Conservation (phyloP, 30 jellyfish, hydroid and myxozoan genomes). For the Cassiopea xamachana region DNA sequence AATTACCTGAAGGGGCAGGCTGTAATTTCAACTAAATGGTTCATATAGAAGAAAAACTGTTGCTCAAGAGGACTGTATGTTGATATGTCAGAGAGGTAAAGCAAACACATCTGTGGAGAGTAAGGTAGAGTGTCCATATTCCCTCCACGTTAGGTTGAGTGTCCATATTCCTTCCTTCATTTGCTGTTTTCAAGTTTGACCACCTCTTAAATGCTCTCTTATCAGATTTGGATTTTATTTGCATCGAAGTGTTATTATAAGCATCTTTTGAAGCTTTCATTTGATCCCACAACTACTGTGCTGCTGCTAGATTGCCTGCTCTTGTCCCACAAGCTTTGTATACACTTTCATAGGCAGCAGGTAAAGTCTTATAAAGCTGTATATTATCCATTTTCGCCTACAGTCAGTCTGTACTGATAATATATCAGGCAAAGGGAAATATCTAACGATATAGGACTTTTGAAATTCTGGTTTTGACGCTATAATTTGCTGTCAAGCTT, state of each 20-base stretch:
- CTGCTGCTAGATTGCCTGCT: neutral
- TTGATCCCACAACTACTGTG: neutral
- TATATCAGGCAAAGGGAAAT: neutral
- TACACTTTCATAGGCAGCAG: neutral
- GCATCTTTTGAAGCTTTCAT: neutral
- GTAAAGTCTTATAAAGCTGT: neutral
- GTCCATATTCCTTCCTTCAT: no score
- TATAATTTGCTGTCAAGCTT: neutral
- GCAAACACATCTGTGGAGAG: no score
- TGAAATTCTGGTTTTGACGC: neutral
- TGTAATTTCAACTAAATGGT: no score
- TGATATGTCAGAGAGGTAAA: no score
- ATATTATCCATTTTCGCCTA: neutral
- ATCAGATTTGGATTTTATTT: neutral
- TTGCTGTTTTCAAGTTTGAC: neutral
- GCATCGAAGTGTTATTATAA: neutral
- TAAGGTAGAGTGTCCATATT: no score
- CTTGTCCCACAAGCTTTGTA: neutral
- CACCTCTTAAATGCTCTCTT: neutral
- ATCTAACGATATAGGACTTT: neutral
- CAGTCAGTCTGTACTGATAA: neutral
- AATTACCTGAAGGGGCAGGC: no score
- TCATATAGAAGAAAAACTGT: no score
- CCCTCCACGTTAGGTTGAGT: no score
- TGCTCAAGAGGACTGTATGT: no score